phyloP scores from a whole-genome alignment of 2,113 vertebrate species.

The Leiothrix lutea region DNA sequence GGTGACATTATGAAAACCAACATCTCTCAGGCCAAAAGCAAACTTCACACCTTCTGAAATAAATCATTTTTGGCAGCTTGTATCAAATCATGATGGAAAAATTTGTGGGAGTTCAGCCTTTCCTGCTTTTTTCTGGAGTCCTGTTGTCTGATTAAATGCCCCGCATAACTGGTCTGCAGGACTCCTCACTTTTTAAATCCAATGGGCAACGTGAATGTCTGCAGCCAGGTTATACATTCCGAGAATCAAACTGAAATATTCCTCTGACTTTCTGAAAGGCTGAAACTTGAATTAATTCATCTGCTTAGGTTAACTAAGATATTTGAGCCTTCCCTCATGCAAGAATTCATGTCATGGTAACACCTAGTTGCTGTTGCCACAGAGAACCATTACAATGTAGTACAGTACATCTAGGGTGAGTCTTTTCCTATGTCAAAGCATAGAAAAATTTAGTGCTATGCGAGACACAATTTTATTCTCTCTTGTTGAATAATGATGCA shows the following conservation, averaged over 20 bases:
- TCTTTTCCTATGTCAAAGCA: not conserved
- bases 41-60: slow-evolving; percentile 37
- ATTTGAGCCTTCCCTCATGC: not conserved
- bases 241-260: not conserved
- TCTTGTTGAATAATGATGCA: not conserved
- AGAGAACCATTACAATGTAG: rapidly evolving
- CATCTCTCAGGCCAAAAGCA: slow-evolving; percentile 5
- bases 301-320: not conserved
- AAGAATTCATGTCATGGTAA: not conserved
- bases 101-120: not conserved
- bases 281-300: not conserved
- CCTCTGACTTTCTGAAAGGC: not conserved
- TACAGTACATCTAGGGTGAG: not conserved
- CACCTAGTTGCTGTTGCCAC: not conserved
- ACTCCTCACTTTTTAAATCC: not conserved
- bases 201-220: not conserved
- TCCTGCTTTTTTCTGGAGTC: not conserved
- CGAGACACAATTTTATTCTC: not conserved
- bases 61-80: slow-evolving; percentile 12
- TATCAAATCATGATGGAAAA: not conserved
- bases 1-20: not conserved
- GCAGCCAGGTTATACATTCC: not conserved
- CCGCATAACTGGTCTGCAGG: not conserved
- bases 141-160: not conserved
- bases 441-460: not conserved